Evolutionary conservation across 2,113 vertebrate species (phyloP), one percentile per base, ranked within the genome.

Genomic region (Dipodomys merriami): DNA sequence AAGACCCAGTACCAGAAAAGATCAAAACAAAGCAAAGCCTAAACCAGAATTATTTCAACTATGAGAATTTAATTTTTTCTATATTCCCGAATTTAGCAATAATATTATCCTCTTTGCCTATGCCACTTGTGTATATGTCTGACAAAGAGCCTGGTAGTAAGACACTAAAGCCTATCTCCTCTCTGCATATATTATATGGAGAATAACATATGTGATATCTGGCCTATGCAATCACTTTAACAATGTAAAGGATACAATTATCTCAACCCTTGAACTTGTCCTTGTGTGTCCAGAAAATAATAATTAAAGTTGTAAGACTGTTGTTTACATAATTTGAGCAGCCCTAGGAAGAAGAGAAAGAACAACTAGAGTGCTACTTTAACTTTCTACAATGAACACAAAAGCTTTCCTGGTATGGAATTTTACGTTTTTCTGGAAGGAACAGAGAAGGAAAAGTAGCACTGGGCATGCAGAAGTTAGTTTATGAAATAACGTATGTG

Each of bases 31-130:
- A 39, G 39, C 39, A 39, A 39, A 39, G 39, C 39, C 39, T 39
- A 39, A 39, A 39, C 39, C 39, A 39, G 39, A 39, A 39, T 39
- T 39, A 39, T 39, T 39, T 39, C 49, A 76, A 72, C 20, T 78
- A 73, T 87, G 23, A 90, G 3, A 91, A 90, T 57, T 83, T 90
- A 33, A 65, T 87, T 84, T 82, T 69, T 91, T 87, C 69, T 25
- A 8, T 46, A 78, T 79, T 94, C 22, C 27, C 93, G 46, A 91
- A 78, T 69, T 84, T 74, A 78, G 35, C 69, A 85, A 60, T 67
- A 22, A 2, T 78, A 67, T 73, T 74, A 46, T 8, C 11, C 23
- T 84, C 20, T 84, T 46, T 91, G 39, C 25, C 71, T 77, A 88
- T 84, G 20, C 46, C 68, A 91, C 7, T 80, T 77, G 86, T 22